These are phyloP conservation scores for Galendromus occidentalis DNA, from an alignment of 1,140 invertebrate genomes.

Conservation along the genomic window DNA sequence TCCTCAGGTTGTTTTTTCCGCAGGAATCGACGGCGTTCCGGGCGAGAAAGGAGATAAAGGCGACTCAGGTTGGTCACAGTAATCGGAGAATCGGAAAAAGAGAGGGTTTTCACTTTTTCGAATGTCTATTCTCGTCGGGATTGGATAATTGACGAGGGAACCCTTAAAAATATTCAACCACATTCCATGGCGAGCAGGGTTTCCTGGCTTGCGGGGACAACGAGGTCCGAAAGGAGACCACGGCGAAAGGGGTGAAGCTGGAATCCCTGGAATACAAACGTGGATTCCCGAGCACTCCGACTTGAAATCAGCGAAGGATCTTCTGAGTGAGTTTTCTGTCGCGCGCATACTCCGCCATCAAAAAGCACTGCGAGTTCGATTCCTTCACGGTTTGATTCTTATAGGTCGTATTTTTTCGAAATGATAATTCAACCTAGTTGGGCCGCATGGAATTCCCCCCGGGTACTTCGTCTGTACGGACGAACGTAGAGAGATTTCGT, in stretches of 20 bases:
- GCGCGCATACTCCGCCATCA: no score
- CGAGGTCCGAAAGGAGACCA: neutral
- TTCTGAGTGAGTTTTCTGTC: neutral
- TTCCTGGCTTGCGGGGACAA: neutral
- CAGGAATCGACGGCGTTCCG: neutral
- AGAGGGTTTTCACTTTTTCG: neutral
- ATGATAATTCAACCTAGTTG: no score
- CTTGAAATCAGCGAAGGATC: neutral
- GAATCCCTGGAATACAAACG: neutral
- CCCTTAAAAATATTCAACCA: no score
- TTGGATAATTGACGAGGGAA: no score
- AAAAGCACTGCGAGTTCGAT: no score
- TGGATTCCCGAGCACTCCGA: neutral
- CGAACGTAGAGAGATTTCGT: no score
- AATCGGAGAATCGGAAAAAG: no score
- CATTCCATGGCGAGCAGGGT: neutral
- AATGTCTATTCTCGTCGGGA: no score
- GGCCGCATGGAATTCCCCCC: no score
- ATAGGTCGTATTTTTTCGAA: no score
- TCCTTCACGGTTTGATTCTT: no score
- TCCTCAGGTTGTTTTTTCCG: neutral
- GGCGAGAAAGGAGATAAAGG: neutral
- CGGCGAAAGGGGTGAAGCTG: neutral
- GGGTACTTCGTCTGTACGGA: no score
- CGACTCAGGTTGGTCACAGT: neutral